phyloP scores from a whole-genome alignment of 2,888 invertebrate species.

The Gerris lacustris region DNA sequence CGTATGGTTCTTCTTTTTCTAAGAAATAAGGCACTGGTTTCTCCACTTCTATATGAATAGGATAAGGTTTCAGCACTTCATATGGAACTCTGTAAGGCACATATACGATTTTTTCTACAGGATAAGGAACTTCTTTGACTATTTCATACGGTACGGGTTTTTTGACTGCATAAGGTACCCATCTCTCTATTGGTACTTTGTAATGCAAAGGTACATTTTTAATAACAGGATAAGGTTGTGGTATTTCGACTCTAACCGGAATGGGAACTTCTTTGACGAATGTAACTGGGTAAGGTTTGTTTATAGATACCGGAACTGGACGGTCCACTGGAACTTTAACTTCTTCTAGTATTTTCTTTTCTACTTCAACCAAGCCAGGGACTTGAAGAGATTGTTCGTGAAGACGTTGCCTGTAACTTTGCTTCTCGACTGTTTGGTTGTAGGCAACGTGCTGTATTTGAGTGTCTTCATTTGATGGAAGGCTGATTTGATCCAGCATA shows the following conservation, averaged over 20 bases:
- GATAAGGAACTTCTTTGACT: not conserved
- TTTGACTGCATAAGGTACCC: not conserved
- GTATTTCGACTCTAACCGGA: slow-evolving; percentile 25
- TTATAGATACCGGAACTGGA: slow-evolving; percentile 47
- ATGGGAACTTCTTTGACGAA: slow-evolving; percentile 63
- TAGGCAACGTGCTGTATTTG: no score
- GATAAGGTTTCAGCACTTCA: slow-evolving; percentile 27
- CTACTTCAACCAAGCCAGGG: slow-evolving; percentile 34
- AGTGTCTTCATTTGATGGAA: no score
- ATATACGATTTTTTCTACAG: slow-evolving; percentile 11
- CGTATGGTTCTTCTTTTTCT: slow-evolving; percentile 39
- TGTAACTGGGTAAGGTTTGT: slow-evolving; percentile 61
- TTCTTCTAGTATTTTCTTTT: slow-evolving; percentile 39
- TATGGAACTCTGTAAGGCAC: slow-evolving; percentile 4
- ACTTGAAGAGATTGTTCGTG: slow-evolving; percentile 32
- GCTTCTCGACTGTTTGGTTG: no score
- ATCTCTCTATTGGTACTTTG: not conserved
- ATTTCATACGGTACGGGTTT: not conserved
- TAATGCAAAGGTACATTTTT: not conserved
- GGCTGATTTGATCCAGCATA: no score
- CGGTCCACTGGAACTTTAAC: slow-evolving; percentile 52
- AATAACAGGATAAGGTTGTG: not conserved
- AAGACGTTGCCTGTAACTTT: not conserved
- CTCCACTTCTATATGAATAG: slow-evolving; percentile 9
- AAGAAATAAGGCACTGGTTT: not conserved